Base-by-base conservation (phyloP, 64 coral and sea anemone genomes). In the Anthopleura sola region DNA sequence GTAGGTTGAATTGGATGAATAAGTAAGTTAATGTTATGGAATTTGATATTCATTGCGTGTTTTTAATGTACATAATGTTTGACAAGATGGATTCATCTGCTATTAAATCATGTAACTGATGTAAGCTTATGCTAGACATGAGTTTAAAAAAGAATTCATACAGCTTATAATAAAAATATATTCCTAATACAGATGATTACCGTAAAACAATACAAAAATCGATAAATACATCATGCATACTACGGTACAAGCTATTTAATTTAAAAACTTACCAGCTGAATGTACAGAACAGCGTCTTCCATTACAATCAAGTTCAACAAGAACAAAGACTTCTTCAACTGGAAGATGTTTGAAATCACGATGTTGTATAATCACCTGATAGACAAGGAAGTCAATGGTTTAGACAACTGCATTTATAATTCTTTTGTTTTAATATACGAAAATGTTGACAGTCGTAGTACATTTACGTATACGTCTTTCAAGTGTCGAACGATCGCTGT, bases 211-310 rank as follows among this genome's bases (percentile, higher is more conserved):
- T 53, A 53, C 50, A 13, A 58, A 58, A 21, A 26, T 62, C 1
- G 23, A 28, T 62, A 62, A 62, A 62, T 62, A 24, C 23, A 24
- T 62, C n/a, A 26, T 62, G 58, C n/a, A 62, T 26, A 62, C 18
- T 17, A 58, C 5, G 16, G 14, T 13, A 23, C 50, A 12, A 15
- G 14, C 14, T 0, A 53, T 32, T 71, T 15, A 71, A 31, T 34
- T 34, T 34, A 6, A 71, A 44, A 26, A 44, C 76, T 23, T 79
- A 79, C 76, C 76, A 79, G 76, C 18, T 79, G 76, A 79, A 18
- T 2, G 24, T 20, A 79, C 2, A 26, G 24, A 47, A n/a, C 76
- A 79, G 76, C 76, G 36, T 37, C 44, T 79, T 28, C 76, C 76
- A 6, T 79, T 23, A 26, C 76, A 79, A 3, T 79, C 44, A 8